Evolutionary conservation across 2,888 invertebrate species (phyloP), one percentile per base, ranked within the genome.

Genomic region (Bhutanitis thaidina): DNA sequence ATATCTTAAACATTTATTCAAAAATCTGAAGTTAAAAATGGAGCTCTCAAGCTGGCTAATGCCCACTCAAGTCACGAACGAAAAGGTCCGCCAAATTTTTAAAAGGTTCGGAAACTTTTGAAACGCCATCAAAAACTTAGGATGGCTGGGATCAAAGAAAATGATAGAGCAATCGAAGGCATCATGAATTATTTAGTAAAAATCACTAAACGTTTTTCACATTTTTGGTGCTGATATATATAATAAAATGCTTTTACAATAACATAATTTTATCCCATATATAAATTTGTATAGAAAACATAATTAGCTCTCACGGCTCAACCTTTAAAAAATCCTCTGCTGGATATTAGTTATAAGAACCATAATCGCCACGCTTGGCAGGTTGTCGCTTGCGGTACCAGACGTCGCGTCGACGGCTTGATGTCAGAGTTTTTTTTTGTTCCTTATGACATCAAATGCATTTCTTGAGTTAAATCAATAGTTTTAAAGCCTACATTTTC

Each of bases 21-120:
- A 38, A 25, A n/a, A 38, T 1, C 16, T 25, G 15, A 10, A 4
- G 10, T 39, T 29, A 20, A 27, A 25, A 41, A 30, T n/a, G n/a
- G n/a, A 12, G 9, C 16, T 16, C 20, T n/a, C 43, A 10, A 7
- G 8, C 7, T 1, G 30, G 29, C 53, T 58, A 57, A 59, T 58
- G 49, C 29, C 52, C 57, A 52, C 58, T 59, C 43, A 36, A 55
- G 49, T 55, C 52, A 51, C 57, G 54, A 54, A 54, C 52, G 37
- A 52, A 52, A 51, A 52, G 46, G 45, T 49, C 49, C 54, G 54
- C 50, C 50, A 43, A 38, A 20, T 20, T 53, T 55, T 53, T 53
- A 44, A 46, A 54, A 43, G 49, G 47, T 51, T 53, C 41, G 14
- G 4, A 32, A 52, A 46, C 46, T 52, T 46, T 40, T 43, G 15